A percentile compares a stretch with the other conserved stretches of the same genome.
Conservation (phyloP, 2,888 invertebrate species). For the Myopa testacea region DNA sequence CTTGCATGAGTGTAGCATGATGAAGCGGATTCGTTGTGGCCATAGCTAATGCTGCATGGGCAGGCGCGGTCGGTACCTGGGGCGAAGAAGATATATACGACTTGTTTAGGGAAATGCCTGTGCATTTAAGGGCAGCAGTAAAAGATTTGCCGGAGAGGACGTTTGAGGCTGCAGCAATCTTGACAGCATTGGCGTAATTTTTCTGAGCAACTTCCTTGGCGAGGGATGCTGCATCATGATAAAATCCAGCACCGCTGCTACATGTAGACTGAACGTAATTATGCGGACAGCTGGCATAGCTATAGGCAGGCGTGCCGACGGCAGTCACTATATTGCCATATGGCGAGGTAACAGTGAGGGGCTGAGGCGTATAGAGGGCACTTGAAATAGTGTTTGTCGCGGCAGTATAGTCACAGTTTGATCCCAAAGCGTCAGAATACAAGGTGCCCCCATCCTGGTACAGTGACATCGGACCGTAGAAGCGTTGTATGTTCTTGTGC, state of each 20-base stretch:
- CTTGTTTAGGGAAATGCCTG: conserved; percentile 79
- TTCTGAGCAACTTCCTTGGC: conserved; percentile 88
- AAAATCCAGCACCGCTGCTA: conserved; percentile 45
- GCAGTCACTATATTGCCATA: conserved; percentile 47
- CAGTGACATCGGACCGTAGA: conserved; percentile 43
- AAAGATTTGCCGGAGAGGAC: conserved; percentile 69
- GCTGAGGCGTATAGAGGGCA: conserved; percentile 45
- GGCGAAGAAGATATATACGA: conserved; percentile 52
- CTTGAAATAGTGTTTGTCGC: conserved; percentile 43
- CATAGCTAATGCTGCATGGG: conserved; percentile 40
- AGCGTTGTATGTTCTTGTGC: conserved; percentile 49
- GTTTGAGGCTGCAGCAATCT: conserved; percentile 71
- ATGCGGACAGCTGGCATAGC: conserved; percentile 48
- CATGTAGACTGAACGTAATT: conserved; percentile 49
- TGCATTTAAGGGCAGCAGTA: conserved; percentile 70
- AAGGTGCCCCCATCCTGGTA: conserved; percentile 30
- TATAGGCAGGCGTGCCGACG: conserved; percentile 52
- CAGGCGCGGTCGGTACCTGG: conserved; percentile 48
- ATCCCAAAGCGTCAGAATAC: conserved; percentile 42
- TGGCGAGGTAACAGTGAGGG: conserved; percentile 45
- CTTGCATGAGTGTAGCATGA: conserved; percentile 49
- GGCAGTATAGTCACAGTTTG: conserved; percentile 43
- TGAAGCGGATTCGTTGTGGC: conserved; percentile 43
- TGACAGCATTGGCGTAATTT: conserved; percentile 82
- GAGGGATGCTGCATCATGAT: conserved; percentile 74